Evolutionary conservation across 2,888 invertebrate genomes (phyloP), one percentile per base, ranked within the genome.

Genomic region (Theretra japonica): DNA sequence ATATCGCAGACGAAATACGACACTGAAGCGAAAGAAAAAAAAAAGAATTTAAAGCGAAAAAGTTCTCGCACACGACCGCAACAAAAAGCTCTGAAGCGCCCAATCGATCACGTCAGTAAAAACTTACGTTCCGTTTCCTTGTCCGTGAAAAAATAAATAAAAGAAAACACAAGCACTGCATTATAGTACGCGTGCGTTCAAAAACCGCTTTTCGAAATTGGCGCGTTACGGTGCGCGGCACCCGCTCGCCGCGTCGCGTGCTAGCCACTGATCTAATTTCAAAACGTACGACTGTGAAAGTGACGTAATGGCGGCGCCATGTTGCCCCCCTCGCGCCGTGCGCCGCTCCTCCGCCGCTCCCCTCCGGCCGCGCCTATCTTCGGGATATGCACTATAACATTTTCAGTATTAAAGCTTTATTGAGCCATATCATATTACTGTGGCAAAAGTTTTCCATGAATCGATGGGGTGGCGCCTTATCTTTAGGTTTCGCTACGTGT

Each of bases 221-320:
- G 72, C 77, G 74, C 68, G 68, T 59, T 60, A 69, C 72, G 71
- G 73, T 70, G 77, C 70, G 74, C 74, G 68, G 76, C 75, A 77
- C 82, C 79, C 90, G 84, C 80, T 78, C 86, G 73, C 79, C 82
- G 79, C 85, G 82, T 80, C 81, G 87, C 88, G 81, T 85, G 83
- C 83, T 85, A 83, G 89, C 87, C 86, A 94, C 94, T 94, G 94
- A 91, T 92, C 94, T 89, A 93, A 92, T 93, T 93, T 86, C 86
- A 85, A 90, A 86, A 88, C 88, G 91, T 88, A 89, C 90, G 89
- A 81, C 90, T 89, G 88, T 88, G 89, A 89, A 90, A 90, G 90
- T 93, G 93, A 93, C 93, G 93, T 93, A 93, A 93, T 84, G 80
- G 81, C 85, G 87, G 80, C 87, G 93, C 93, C 93, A 93, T 93